A percentile compares a stretch with the other conserved stretches of the same genome.
Evolutionary conservation across 2,797 vertebrate genomes (phyloP).

Genomic region (Telmatherina bonti): DNA sequence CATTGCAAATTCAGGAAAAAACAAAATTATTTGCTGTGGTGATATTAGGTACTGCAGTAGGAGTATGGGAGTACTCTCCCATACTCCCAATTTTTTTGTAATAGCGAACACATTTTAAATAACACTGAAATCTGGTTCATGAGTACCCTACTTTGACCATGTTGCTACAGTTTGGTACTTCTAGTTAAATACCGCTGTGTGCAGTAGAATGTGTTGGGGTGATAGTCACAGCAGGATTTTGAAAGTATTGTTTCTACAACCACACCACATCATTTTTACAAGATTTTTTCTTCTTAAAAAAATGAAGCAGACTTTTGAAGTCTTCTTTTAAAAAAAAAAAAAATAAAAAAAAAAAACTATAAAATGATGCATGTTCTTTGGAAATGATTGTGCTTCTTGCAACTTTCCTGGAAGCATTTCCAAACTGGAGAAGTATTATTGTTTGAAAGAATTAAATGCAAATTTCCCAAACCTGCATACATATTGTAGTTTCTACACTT

Average conservation of each 20-base stretch:
- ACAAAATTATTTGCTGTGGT: neutral
- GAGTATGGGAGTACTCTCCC: neutral
- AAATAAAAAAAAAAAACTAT: too few species aligned
- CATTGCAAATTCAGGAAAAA: slow-evolving; percentile 7
- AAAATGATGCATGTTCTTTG: too few species aligned
- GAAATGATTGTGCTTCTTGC: slow-evolving; percentile 2
- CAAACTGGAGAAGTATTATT: neutral
- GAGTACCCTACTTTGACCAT: neutral
- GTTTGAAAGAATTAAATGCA: neutral
- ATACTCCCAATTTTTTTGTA: neutral
- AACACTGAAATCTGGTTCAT: neutral
- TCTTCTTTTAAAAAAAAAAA: neutral
- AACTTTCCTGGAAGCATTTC: slow-evolving; percentile 25
- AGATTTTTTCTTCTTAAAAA: neutral
- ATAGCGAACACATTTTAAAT: neutral
- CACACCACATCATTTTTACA: neutral
- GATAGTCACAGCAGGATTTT: slow-evolving; percentile 23
- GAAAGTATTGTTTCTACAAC: neutral
- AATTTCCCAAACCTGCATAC: slow-evolving; percentile 19
- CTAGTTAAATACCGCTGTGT: neutral
- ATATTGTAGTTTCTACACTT: slow-evolving; percentile 5
- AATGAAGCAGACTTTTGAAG: too few species aligned
- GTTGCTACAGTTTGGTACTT: neutral
- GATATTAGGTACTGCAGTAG: neutral
- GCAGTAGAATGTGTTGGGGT: slow-evolving; percentile 5